Conservation (phyloP, 2,888 invertebrate genomes). For the Crocallis elinguaria region DNA sequence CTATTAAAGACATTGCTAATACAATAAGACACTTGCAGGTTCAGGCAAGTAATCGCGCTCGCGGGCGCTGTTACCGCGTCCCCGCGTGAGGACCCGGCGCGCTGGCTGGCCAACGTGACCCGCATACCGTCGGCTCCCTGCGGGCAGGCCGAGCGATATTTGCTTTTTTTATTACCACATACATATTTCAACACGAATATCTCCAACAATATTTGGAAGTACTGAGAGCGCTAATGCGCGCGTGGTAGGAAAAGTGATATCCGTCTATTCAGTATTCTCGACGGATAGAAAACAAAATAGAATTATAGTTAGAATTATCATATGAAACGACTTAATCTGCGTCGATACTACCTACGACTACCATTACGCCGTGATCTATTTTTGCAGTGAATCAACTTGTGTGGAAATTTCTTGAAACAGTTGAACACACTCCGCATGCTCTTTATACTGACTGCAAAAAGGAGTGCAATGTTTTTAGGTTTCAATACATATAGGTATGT, state of each 20-base stretch:
- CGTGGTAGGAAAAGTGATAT: slow-evolving; percentile 74
- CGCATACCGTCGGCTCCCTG: slow-evolving; percentile 58
- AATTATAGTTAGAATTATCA: neutral
- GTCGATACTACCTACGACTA: no score
- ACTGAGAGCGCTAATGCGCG: slow-evolving; percentile 73
- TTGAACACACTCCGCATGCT: no score
- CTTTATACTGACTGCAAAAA: no score
- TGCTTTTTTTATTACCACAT: slow-evolving; percentile 78
- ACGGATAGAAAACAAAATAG: slow-evolving; percentile 40
- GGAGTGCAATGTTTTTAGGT: no score
- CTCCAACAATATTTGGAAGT: slow-evolving; percentile 75
- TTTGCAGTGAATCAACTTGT: no score
- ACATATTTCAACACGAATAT: slow-evolving; percentile 78
- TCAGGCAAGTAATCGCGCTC: slow-evolving; percentile 11
- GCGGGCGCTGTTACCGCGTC: slow-evolving; percentile 5
- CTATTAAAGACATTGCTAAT: no score
- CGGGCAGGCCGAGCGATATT: slow-evolving; percentile 67
- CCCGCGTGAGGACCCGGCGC: slow-evolving; percentile 46
- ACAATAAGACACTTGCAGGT: no score
- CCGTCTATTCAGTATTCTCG: slow-evolving; percentile 60
- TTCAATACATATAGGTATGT: no score
- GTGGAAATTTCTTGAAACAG: no score
- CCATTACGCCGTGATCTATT: no score
- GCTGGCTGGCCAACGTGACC: slow-evolving; percentile 66
- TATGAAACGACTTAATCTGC: no score